Base-by-base conservation (phyloP, 2,797 vertebrate species). In the Halcyon smyrnensis region DNA sequence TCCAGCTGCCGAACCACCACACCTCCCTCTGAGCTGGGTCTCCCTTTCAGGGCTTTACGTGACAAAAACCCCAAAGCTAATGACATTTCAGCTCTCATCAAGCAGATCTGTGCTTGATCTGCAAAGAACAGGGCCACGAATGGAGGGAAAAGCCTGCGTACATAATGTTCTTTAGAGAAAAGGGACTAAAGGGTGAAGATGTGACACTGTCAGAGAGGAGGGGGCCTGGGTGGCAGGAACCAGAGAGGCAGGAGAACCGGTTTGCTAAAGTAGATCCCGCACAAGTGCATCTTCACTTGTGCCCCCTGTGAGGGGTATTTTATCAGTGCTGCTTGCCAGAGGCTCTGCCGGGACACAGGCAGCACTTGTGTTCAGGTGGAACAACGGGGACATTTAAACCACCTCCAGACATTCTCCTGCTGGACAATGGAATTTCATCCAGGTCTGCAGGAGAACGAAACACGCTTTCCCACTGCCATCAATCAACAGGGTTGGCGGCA, bases 371-470 rank as follows among this genome's bases (percentile, higher is more conserved):
- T 13, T 41, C 93, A 62, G 64, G 84, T 93, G 69, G 67, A 62
- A 78, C 79, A 78, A 57, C 3, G 4, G 54, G 37, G 75, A n/a
- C 34, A 34, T 90, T 84, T 34, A 86, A 94, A 70, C 62, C 4
- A 1, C 74, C 78, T 75, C 81, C 56, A 30, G 50, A 13, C 45
- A 28, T 71, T 82, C 70, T 90, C 59, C 59, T 48, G 54, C 39
- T 54, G 83, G 65, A 92, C 88, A 90, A 68, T 23, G 69, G 87
- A 73, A 62, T 87, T 83, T 69, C 93, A 62, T 65, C 73, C 37
- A 60, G 56, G 84, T 84, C 68, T 78, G 32, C 7, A 3, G 80
- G 80, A 89, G 70, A 87, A 32, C 1, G 6, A 84, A 95, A 85
- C 25, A 34, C 14, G 13, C 54, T 91, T 59, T 77, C 46, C 48